A percentile compares a stretch with the other conserved stretches of the same genome.
phyloP scores from a whole-genome alignment of 2,797 vertebrate genomes.

The Eulemur mongoz region DNA sequence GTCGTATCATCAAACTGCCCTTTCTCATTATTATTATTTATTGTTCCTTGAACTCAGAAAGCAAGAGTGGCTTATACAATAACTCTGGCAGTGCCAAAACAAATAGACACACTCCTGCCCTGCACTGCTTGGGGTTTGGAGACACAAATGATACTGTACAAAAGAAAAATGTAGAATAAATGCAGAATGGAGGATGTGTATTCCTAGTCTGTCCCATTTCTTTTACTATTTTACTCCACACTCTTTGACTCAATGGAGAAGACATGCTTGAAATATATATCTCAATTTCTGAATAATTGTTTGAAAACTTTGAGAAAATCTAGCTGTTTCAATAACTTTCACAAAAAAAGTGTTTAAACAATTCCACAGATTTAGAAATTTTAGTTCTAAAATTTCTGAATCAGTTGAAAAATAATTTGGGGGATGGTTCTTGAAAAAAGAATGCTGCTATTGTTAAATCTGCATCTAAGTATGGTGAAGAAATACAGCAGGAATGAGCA shows the following conservation, averaged over 20 bases:
- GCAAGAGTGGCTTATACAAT: conserved; percentile 57
- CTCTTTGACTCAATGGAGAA: conserved; percentile 1
- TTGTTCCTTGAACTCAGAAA: conserved; percentile 62
- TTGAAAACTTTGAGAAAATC: conserved; percentile 3
- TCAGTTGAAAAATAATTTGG: not conserved
- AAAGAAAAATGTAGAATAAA: conserved; percentile 21
- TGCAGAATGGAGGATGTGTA: not conserved
- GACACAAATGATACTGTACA: not conserved
- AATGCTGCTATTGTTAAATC: not conserved
- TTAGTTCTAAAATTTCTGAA: not conserved
- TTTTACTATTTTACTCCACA: not conserved
- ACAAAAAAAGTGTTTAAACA: not conserved
- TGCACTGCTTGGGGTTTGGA: not conserved
- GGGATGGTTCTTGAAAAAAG: not conserved
- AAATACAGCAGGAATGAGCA: not conserved
- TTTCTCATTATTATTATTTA: conserved; percentile 70
- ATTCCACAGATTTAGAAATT: not conserved
- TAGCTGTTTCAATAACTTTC: not conserved
- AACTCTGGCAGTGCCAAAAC: conserved; percentile 55
- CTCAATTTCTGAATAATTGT: not conserved
- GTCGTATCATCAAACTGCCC: conserved; percentile 44
- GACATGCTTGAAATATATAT: not conserved
- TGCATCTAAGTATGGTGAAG: not conserved
- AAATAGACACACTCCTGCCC: conserved; percentile 39
- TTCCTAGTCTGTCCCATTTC: not conserved